These are phyloP conservation scores for Hyppa rectilinea DNA, from an alignment of 2,888 invertebrate genomes.

Conservation along the genomic window DNA sequence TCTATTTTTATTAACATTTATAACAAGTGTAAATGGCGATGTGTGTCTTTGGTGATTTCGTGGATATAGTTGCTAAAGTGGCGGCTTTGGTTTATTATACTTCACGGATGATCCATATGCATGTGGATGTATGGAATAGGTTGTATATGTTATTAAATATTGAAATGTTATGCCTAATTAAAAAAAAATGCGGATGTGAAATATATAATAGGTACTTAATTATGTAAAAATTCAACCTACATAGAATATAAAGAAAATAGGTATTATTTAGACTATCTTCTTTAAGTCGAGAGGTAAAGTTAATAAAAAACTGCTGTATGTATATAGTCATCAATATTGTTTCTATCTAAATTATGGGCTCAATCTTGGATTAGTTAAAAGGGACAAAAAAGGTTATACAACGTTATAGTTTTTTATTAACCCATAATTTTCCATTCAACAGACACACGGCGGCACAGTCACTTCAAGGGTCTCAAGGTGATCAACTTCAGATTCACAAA, in stretches of 20 bases:
- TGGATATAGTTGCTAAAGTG: constrained; percentile 80
- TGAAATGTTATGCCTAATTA: constrained; percentile 51
- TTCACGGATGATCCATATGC: constrained; percentile 64
- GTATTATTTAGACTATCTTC: neutral
- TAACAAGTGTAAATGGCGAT: constrained; percentile 68
- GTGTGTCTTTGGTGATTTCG: constrained; percentile 63
- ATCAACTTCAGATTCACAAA: constrained; percentile 94
- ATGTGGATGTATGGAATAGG: constrained; percentile 55
- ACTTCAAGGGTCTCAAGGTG: constrained; percentile 92
- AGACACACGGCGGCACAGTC: constrained; percentile 93
- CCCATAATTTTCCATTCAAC: constrained; percentile 62
- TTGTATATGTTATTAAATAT: constrained; percentile 61
- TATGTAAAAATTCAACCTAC: neutral
- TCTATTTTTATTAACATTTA: constrained; percentile 56
- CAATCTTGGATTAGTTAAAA: constrained; percentile 35
- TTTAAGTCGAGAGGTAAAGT: neutral
- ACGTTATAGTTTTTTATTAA: neutral
- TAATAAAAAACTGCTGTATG: neutral
- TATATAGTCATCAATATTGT: constrained; percentile 15
- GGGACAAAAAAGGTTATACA: neutral
- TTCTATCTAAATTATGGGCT: constrained; percentile 55
- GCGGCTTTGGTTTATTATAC: constrained; percentile 82
- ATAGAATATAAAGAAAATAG: neutral
- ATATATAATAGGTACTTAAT: neutral
- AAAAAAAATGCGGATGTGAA: neutral